phyloP scores from a whole-genome alignment of 2,797 vertebrate genomes.

The Vipera ursinii region DNA sequence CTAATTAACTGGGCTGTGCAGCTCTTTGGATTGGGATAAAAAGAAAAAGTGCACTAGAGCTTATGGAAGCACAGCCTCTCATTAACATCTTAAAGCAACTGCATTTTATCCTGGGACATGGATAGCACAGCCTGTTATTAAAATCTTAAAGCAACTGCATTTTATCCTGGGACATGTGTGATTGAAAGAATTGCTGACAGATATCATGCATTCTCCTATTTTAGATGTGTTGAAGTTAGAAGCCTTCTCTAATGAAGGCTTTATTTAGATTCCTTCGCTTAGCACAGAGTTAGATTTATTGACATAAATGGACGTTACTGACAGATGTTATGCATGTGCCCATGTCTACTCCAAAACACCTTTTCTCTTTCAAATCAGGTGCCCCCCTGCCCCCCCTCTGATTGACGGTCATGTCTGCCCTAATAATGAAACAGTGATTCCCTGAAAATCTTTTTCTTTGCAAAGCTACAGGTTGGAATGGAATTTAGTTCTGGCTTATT shows the following conservation, averaged over 20 bases:
- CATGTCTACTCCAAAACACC: background rate
- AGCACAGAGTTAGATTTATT: background rate
- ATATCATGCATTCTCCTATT: background rate
- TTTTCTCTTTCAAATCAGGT: too few species aligned
- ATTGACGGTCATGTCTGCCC: background rate
- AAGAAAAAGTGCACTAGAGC: background rate
- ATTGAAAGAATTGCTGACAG: background rate
- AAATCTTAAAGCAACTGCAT: background rate
- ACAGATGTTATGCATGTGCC: background rate
- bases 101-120: background rate
- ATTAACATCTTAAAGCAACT: background rate
- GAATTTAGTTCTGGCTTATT: background rate
- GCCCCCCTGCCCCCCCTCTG: background rate
- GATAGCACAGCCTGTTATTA: background rate
- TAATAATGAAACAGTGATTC: background rate
- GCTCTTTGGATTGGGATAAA: background rate
- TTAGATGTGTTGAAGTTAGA: background rate
- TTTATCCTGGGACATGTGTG: background rate
- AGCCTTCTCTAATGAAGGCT: background rate
- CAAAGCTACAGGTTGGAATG: background rate
- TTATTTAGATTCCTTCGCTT: background rate
- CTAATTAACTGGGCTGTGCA: background rate
- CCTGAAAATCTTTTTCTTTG: background rate
- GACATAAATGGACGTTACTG: background rate
- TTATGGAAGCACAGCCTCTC: background rate